Evolutionary conservation across 2,797 vertebrate genomes (phyloP), one percentile per base, ranked within the genome.

Genomic region (Helicolenus hilgendorfi): DNA sequence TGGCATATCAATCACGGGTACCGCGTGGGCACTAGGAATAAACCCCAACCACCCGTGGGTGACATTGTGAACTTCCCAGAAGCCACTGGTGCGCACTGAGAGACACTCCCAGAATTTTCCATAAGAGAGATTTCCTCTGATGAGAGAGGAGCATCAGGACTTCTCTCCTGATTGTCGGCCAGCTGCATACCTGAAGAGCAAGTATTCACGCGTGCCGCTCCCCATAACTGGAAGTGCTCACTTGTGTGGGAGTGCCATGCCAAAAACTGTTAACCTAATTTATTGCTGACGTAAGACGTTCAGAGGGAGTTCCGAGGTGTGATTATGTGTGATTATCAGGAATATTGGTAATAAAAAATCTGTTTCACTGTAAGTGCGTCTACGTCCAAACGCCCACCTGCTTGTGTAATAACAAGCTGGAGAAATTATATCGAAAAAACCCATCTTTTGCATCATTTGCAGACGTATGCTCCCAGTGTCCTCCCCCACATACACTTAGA

Each of bases 131-230:
- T 79, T 84, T 89, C 77, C 60, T 73, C 20, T 11, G 31, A 49
- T 53, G 56, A 84, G 71, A 88, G 65, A 78, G 49, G 27, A 68
- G 71, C 29, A 60, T 53, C 24, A 69, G 78, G 64, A 77, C 78
- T 74, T 83, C 83, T 81, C 53, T 72, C 24, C 26, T 88, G 74
- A 79, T 86, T 79, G 53, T 62, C 1, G 0, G 68, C 87, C 84
- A 75, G 65, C 84, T 79, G 85, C 91, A 93, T 95, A 95, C 92
- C 94, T 94, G 93, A 85, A 68, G 73, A 88, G 79, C 86, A 90
- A 91, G 89, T 93, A 92, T 92, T 89, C 89, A 84, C 2, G 38
- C 41, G 3, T 41, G 83, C 83, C 93, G 15, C 94, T 94, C 94
- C 95, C 92, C 64, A n/a, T 91, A 68, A 92, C 90, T 90, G 92